A percentile compares a stretch with the other conserved stretches of the same genome.
These are phyloP conservation scores for Oscheius onirici DNA, from an alignment of 2,888 invertebrate species.

Conservation along the genomic window DNA sequence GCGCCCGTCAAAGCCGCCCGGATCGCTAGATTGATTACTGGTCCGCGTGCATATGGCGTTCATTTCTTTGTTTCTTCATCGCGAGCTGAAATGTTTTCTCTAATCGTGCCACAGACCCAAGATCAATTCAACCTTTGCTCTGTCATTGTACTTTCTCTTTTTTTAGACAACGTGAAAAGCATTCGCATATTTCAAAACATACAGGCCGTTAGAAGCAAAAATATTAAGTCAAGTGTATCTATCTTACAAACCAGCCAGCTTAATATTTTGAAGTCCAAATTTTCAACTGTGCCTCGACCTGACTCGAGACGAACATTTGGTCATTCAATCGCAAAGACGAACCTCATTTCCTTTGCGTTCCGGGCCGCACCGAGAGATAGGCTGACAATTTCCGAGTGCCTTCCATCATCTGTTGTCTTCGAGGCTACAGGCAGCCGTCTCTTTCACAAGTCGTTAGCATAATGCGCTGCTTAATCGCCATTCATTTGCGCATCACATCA, in stretches of 20 bases:
- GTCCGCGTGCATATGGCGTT: conserved; percentile 14
- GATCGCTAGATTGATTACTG: conserved; percentile 21
- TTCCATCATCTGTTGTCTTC: conserved; percentile 10
- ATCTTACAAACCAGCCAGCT: too few relatives aligned
- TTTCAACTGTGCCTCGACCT: too few relatives aligned
- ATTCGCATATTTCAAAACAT: too few relatives aligned
- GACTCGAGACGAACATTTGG: too few relatives aligned
- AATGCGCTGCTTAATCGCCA: conserved; percentile 22
- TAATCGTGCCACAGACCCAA: too few relatives aligned
- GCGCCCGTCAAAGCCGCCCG: neutral
- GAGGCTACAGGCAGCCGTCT: conserved; percentile 14
- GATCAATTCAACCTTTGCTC: too few relatives aligned
- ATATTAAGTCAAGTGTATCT: too few relatives aligned
- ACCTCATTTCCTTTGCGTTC: conserved; percentile 20
- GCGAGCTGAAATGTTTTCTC: neutral
- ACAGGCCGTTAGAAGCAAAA: too few relatives aligned
- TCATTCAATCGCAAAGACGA: neutral
- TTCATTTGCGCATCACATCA: conserved; percentile 30
- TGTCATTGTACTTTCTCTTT: too few relatives aligned
- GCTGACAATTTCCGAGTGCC: conserved; percentile 12
- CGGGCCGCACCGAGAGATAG: neutral
- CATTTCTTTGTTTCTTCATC: conserved; percentile 20
- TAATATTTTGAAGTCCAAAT: too few relatives aligned
- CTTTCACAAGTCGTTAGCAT: conserved; percentile 27
- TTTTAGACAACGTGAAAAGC: too few relatives aligned